Conservation (phyloP, 2,113 vertebrate genomes). For the Ailuropoda melanoleuca region DNA sequence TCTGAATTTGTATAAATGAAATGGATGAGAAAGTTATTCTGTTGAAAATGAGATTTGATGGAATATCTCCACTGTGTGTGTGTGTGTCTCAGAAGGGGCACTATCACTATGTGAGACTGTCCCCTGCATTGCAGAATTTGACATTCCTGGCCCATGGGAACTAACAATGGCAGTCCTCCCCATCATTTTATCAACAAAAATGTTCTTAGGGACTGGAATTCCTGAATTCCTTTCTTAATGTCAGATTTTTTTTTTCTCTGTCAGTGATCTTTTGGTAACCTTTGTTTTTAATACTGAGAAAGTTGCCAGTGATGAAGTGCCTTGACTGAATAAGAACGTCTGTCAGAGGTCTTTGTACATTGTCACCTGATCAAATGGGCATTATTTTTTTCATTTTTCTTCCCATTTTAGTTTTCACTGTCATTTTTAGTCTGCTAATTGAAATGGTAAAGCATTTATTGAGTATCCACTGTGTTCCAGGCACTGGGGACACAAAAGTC, state of each 20-base stretch:
- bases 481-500: background rate
- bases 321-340: background rate
- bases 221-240: background rate
- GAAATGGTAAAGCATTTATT: background rate
- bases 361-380: background rate
- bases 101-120: background rate
- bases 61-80: background rate
- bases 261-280: background rate
- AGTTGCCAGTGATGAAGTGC: background rate
- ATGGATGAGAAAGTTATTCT: background rate
- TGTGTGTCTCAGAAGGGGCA: background rate
- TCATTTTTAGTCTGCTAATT: background rate
- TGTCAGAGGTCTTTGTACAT: background rate
- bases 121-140: background rate
- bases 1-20: slow-evolving; percentile 27
- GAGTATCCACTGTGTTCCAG: background rate
- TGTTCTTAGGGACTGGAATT: background rate
- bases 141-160: background rate
- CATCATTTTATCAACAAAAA: background rate
- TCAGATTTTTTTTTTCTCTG: background rate
- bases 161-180: background rate
- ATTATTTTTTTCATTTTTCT: background rate
- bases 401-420: background rate
- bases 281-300: background rate
- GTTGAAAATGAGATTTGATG: background rate